Base-by-base conservation (phyloP, 1,140 invertebrate genomes). In the Helicoverpa armigera region DNA sequence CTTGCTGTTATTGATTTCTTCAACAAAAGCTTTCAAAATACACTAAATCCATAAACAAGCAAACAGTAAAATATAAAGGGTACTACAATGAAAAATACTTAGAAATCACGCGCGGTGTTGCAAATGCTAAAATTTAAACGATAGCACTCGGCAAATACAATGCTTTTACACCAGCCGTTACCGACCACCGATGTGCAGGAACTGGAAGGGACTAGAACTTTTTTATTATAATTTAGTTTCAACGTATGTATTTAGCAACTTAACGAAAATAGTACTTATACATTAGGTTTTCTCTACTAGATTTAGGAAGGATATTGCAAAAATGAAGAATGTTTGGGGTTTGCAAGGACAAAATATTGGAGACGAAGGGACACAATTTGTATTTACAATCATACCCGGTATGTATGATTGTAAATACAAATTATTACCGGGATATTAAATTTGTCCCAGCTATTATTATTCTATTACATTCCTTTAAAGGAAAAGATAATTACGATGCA, bases 101-200 rank as follows among this genome's bases (percentile, higher is more conserved):
- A 67, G 63, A 23, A 50, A 61, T 61, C 18, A 61, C 23, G 13
- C 13, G 43, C 65, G 65, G 14, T 23, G 65, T 43, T 50, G 65
- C 65, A 69, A 69, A 69, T 69, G 65, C 12, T 50, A 43, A n/a
- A 48, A 50, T 69, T 35, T 69, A 69, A 69, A 18, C 65, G 65
- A 13, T 69, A 13, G 29, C 7, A 18, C 35, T 67, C 14, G 35
- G 65, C 65, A 69, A 69, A 69, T 69, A 69, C 65, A 69, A 69
- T 69, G 65, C 65, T 69, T 69, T 69, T 69, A 69, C 35, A 13
- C n/a, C 65, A 69, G 43, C 16, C 43, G 65, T 48, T 69, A 50
- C 10, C 5, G 10, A 69, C 65, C 65, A 43, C 1, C 3, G 65
- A 50, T 23, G 16, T 69, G 13, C 16, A 18, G n/a, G 11, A 9